A percentile compares a stretch with the other conserved stretches of the same genome.
Evolutionary conservation across 2,113 vertebrate genomes (phyloP).

Genomic region (Podilymbus podiceps): DNA sequence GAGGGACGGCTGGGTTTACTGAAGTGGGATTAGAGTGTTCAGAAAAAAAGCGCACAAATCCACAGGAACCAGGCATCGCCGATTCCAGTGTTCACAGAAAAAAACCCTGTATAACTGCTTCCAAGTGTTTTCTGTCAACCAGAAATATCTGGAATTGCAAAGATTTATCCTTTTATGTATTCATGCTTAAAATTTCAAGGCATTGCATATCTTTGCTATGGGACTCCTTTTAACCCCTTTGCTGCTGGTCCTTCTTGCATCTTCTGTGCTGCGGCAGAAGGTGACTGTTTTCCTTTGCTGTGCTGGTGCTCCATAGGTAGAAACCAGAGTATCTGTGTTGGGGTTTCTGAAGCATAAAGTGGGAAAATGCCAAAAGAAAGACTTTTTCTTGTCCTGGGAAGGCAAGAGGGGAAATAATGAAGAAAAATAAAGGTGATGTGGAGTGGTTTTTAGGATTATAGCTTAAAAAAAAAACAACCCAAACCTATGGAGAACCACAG

Average conservation of each 20-base stretch:
- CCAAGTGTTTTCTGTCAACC: background rate
- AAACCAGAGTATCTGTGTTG: constrained; percentile 58
- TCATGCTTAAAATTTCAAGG: constrained; percentile 52
- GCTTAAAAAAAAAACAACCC: background rate
- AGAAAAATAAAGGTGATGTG: constrained; percentile 4
- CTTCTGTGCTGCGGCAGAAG: constrained; percentile 61
- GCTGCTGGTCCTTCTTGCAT: constrained; percentile 56
- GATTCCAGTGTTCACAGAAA: background rate
- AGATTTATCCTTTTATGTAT: background rate
- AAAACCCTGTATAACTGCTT: background rate
- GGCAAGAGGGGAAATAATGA: constrained; percentile 69
- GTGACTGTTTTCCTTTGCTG: constrained; percentile 62
- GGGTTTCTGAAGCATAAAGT: constrained; percentile 72
- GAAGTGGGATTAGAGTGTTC: background rate
- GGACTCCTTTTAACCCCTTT: constrained; percentile 62
- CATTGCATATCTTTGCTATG: constrained; percentile 69
- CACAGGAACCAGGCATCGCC: background rate
- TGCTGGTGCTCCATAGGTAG: constrained; percentile 48
- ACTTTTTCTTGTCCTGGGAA: constrained; percentile 75
- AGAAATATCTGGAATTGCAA: background rate
- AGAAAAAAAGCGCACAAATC: background rate
- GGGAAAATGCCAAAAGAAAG: constrained; percentile 75
- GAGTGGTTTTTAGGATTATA: background rate
- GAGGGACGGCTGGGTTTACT: background rate
- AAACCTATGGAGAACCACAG: background rate